Evolutionary conservation across 2,113 vertebrate species (phyloP).

Genomic region (Turdus rufiventris): DNA sequence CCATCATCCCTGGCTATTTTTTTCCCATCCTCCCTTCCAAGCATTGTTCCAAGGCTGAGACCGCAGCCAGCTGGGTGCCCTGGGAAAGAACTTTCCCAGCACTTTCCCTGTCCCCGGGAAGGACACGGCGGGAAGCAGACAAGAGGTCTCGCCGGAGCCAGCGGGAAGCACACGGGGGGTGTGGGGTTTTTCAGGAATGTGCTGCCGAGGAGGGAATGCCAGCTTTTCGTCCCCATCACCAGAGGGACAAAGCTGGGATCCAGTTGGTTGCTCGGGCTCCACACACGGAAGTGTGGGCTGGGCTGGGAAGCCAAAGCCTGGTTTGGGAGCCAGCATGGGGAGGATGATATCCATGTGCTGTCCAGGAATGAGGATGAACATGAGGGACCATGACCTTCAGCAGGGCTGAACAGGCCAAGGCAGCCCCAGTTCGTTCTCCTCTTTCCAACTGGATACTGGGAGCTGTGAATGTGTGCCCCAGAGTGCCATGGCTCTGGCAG

Average conservation of each 20-base stretch:
- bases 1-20: neutral
- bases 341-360: neutral
- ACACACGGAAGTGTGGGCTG: neutral
- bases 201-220: neutral
- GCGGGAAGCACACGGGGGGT: neutral
- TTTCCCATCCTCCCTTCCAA: conserved; percentile 32
- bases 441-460: neutral
- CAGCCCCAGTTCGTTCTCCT: neutral
- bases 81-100: conserved; percentile 35
- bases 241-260: neutral
- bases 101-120: conserved; percentile 33
- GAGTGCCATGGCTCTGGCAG: neutral
- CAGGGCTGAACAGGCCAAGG: neutral
- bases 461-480: neutral
- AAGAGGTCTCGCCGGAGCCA: neutral
- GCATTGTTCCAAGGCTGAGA: neutral
- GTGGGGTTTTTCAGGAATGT: neutral
- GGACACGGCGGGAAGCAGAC: neutral
- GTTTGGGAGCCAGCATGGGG: neutral
- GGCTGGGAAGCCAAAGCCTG: neutral
- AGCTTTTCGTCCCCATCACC: neutral
- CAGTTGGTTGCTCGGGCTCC: neutral
- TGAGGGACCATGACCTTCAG: neutral
- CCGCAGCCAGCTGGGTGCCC: neutral
- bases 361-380: neutral